phyloP scores from a whole-genome alignment of 2,113 vertebrate species.

The Aptenodytes patagonicus region DNA sequence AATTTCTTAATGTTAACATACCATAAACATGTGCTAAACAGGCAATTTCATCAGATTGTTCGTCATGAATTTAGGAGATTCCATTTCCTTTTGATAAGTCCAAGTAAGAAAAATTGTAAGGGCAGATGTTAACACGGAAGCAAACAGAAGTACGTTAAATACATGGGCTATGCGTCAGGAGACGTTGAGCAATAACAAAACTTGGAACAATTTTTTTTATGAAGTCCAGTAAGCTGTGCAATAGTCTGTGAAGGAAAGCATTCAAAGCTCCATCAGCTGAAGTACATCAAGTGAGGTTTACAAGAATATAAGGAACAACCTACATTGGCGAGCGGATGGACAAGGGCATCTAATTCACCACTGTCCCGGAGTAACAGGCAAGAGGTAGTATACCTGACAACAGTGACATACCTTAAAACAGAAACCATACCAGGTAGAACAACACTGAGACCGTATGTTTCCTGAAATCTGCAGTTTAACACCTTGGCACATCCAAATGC shows the following conservation, averaged over 20 bases:
- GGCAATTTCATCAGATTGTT: neutral
- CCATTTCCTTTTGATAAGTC: neutral
- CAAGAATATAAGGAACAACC: neutral
- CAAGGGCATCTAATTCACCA: neutral
- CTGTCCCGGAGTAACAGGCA: neutral
- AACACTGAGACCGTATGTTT: neutral
- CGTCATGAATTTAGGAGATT: neutral
- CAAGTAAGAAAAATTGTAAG: neutral
- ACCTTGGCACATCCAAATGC: neutral
- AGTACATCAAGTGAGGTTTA: neutral
- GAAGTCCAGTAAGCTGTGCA: neutral
- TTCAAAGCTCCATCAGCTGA: neutral
- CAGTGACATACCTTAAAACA: neutral
- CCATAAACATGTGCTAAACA: neutral
- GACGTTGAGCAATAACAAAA: neutral
- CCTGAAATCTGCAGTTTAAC: neutral
- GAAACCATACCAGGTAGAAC: neutral
- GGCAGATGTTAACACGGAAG: neutral
- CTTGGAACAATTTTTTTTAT: neutral
- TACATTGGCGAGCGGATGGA: fast-evolving
- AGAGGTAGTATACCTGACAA: neutral
- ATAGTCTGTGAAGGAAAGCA: neutral
- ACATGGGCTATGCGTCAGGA: fast-evolving
- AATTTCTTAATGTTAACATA: neutral
- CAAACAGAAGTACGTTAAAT: neutral